Evolutionary conservation across 2,113 vertebrate genomes (phyloP).

Genomic region (Camelus bactrianus): DNA sequence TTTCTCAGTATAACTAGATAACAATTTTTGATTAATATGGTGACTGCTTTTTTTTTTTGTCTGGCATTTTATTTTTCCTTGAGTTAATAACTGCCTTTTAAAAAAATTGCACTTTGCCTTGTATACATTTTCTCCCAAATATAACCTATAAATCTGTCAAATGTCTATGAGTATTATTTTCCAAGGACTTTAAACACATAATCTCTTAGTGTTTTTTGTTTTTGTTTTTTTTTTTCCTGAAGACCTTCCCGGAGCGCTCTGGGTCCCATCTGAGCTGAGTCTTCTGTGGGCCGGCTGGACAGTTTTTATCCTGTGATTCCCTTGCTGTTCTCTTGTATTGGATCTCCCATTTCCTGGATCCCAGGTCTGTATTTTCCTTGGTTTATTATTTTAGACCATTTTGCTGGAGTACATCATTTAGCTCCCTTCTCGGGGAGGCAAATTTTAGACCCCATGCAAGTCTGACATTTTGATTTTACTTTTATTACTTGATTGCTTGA

Average conservation of each 20-base stretch:
- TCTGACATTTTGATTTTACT: not conserved
- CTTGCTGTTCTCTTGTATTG: not conserved
- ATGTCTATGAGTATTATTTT: conserved; percentile 51
- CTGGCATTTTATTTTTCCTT: conserved; percentile 50
- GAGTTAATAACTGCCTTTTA: conserved; percentile 40
- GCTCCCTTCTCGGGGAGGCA: not conserved
- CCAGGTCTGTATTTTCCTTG: conserved; percentile 18
- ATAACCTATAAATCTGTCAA: not conserved
- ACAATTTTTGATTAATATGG: not conserved
- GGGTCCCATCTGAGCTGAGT: not conserved
- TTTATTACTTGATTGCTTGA: not conserved
- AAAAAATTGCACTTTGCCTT: conserved; percentile 36
- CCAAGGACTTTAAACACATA: not conserved
- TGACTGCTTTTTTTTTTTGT: conserved; percentile 14
- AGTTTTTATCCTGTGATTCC: not conserved
- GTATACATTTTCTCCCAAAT: not conserved
- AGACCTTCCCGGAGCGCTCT: not conserved
- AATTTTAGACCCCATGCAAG: conserved; percentile 41
- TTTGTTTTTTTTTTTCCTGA: not conserved
- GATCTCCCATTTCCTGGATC: not conserved
- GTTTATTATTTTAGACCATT: conserved; percentile 23
- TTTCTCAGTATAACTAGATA: conserved; percentile 7
- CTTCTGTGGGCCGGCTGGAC: not conserved
- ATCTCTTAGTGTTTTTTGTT: not conserved
- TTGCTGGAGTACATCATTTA: not conserved